phyloP scores from a whole-genome alignment of 1,140 invertebrate species.

The Calliphora vicina region DNA sequence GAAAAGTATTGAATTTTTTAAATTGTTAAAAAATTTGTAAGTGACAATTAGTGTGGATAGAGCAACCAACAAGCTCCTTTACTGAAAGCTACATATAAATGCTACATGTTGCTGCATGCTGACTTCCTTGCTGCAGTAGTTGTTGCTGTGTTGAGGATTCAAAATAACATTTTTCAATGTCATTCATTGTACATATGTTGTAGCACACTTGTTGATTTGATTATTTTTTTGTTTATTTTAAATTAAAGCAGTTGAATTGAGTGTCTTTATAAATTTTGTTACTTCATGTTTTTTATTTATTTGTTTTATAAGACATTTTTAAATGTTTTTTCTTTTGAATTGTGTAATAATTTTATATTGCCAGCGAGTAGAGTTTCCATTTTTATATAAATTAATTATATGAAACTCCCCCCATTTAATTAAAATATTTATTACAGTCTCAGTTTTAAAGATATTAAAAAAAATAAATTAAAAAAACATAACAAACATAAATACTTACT shows the following conservation, averaged over 20 bases:
- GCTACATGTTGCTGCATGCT: background rate
- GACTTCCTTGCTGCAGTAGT: background rate
- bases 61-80: background rate
- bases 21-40: background rate
- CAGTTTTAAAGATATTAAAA: no score
- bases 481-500: background rate
- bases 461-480: background rate
- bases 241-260: background rate
- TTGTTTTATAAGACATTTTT: background rate
- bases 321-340: background rate
- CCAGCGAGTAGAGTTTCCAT: background rate
- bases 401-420: background rate
- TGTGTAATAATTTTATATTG: background rate
- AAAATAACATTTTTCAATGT: background rate
- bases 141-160: background rate
- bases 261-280: background rate
- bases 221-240: background rate
- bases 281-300: background rate
- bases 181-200: conserved; percentile 23
- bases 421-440: background rate
- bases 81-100: background rate
- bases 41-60: background rate
- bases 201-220: conserved; percentile 19
- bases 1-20: background rate
- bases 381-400: background rate